Conservation (phyloP, 2,797 vertebrate species). For the Phoxinus dragarum region DNA sequence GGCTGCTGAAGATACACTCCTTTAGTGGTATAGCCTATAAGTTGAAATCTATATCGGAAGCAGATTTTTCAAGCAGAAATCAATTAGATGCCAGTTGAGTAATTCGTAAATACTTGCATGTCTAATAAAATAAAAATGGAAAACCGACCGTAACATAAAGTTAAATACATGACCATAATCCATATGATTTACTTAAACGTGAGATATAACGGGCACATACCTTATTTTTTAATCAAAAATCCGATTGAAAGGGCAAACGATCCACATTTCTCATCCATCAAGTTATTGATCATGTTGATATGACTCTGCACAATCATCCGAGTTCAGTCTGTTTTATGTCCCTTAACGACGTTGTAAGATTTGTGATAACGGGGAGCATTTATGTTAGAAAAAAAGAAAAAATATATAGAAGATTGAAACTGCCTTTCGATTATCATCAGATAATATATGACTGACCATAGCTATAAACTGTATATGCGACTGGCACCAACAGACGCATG, state of each 20-base stretch:
- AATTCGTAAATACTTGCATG: not conserved
- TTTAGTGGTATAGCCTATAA: not conserved
- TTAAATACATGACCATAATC: not conserved
- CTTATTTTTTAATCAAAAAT: slow-evolving; percentile 2
- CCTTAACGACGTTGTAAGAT: too few relatives aligned
- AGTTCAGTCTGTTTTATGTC: too few relatives aligned
- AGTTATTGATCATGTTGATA: not conserved
- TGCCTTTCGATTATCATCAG: not conserved
- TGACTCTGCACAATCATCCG: slow-evolving; percentile 7
- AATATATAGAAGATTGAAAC: not conserved
- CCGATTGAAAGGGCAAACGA: not conserved
- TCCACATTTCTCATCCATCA: slow-evolving; percentile 2
- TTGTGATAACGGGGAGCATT: not conserved
- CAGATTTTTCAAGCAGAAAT: not conserved
- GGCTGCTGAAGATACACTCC: not conserved
- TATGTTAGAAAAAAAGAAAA: not conserved
- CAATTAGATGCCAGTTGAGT: not conserved
- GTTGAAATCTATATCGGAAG: not conserved
- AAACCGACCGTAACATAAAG: not conserved
- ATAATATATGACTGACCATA: not conserved
- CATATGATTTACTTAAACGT: not conserved
- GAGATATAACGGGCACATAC: not conserved
- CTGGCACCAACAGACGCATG: not conserved
- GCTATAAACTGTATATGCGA: too few relatives aligned
- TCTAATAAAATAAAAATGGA: not conserved